phyloP scores from a whole-genome alignment of 2,797 vertebrate species.

The Danio albolineatus region DNA sequence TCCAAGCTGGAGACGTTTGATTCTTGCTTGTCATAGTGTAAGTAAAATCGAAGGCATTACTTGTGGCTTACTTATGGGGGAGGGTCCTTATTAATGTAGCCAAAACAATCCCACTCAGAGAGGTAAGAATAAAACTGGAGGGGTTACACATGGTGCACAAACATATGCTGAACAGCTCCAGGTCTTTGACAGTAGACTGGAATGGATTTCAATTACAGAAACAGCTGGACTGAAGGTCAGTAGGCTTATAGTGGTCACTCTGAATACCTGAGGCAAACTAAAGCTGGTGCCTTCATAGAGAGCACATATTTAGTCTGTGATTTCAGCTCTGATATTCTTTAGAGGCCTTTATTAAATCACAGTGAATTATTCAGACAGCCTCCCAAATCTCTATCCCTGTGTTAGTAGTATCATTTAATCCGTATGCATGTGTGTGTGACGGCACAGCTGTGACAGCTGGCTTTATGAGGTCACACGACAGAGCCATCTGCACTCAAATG shows the following conservation, averaged over 20 bases:
- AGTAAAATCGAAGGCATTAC: too few species aligned
- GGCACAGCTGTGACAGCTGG: slow-evolving; percentile 62
- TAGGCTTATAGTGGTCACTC: slow-evolving; percentile 1
- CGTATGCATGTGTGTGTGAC: slow-evolving; percentile 43
- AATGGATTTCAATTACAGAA: neutral
- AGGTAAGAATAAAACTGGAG: too few species aligned
- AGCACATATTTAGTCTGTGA: neutral
- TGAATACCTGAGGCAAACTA: slow-evolving; percentile 6
- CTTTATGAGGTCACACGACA: slow-evolving; percentile 42
- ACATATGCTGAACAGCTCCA: neutral
- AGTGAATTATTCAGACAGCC: slow-evolving; percentile 22
- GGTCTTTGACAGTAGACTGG: neutral
- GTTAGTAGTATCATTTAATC: slow-evolving; percentile 48
- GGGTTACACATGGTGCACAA: neutral
- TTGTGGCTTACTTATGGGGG: too few species aligned
- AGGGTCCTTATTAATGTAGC: too few species aligned
- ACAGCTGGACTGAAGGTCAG: slow-evolving; percentile 29
- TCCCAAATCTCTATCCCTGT: slow-evolving; percentile 33
- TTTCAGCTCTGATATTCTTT: neutral
- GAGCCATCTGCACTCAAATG: slow-evolving; percentile 49
- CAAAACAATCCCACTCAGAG: too few species aligned
- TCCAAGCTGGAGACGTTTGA: too few species aligned
- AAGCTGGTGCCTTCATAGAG: neutral
- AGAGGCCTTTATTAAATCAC: slow-evolving; percentile 1
- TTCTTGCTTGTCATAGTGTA: too few species aligned